phyloP scores from a whole-genome alignment of 2,797 vertebrate species.

The Argya squamiceps region DNA sequence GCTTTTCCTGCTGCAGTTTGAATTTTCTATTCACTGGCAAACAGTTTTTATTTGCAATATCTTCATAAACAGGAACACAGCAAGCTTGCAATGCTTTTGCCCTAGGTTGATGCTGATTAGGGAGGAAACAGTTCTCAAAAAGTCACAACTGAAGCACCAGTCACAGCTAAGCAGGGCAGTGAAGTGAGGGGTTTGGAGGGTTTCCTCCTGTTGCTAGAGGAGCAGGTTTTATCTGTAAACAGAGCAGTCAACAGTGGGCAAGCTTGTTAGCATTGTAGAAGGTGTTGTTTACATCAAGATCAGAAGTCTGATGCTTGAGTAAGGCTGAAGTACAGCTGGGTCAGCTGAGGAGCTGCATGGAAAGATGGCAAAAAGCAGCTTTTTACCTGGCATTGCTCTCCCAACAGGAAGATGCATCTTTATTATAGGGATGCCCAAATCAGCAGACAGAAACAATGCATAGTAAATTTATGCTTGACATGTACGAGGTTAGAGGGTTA shows the following conservation, averaged over 20 bases:
- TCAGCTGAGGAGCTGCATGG: background rate
- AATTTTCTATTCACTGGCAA: background rate
- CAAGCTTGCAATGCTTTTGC: background rate
- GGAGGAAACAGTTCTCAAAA: background rate
- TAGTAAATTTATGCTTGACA: background rate
- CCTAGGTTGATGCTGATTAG: background rate
- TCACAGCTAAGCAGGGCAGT: background rate
- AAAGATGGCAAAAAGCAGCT: background rate
- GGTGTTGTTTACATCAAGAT: background rate
- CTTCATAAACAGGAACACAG: background rate
- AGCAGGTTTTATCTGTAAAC: background rate
- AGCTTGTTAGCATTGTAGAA: background rate
- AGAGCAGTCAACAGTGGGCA: background rate
- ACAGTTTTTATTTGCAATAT: background rate
- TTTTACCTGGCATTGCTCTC: background rate
- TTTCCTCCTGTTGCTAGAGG: background rate
- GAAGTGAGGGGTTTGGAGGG: background rate
- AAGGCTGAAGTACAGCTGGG: background rate
- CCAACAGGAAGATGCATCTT: fast-evolving
- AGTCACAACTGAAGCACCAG: background rate
- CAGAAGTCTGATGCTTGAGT: background rate
- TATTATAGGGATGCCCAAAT: background rate
- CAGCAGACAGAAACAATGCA: background rate
- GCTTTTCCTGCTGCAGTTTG: background rate
- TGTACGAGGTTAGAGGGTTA: background rate